Conservation (phyloP, 1,140 invertebrate species). For the Drosophila neocordata region DNA sequence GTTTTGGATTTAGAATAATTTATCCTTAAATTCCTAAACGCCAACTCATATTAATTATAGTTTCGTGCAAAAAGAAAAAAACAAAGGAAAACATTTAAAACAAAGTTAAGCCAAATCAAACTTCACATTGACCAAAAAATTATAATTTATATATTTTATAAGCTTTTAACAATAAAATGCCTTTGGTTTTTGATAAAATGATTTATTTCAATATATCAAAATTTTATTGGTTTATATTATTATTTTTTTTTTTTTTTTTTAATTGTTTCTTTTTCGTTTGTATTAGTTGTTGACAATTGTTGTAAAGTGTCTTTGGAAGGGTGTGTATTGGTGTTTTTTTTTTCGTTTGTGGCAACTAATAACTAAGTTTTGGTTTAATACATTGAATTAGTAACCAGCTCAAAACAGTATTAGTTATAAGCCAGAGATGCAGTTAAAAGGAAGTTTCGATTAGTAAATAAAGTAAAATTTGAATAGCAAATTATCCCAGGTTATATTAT, state of each 20-base stretch:
- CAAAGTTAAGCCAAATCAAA: neutral
- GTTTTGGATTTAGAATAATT: neutral
- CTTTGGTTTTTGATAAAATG: constrained; percentile 6
- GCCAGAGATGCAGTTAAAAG: constrained; percentile 8
- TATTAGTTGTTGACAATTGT: constrained; percentile 47
- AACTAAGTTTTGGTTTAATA: constrained; percentile 35
- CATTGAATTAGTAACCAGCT: constrained; percentile 47
- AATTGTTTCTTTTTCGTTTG: neutral
- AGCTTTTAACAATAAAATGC: constrained; percentile 12
- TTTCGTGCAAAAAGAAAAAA: neutral
- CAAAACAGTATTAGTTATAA: constrained; percentile 38
- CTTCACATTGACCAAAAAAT: neutral
- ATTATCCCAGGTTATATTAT: constrained; percentile 7
- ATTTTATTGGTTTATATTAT: neutral
- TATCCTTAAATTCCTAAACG: neutral
- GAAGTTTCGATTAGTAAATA: constrained; percentile 14
- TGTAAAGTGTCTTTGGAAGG: constrained; percentile 31
- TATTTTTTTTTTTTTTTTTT: neutral
- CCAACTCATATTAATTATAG: neutral
- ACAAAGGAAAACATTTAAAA: neutral
- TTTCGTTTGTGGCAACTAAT: constrained; percentile 34
- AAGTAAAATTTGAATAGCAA: constrained; percentile 20
- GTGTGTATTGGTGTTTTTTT: constrained; percentile 5
- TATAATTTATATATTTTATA: neutral
- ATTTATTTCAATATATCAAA: constrained; percentile 11